phyloP scores from a whole-genome alignment of 2,888 invertebrate species.

The Eudasyphora cyanicolor region DNA sequence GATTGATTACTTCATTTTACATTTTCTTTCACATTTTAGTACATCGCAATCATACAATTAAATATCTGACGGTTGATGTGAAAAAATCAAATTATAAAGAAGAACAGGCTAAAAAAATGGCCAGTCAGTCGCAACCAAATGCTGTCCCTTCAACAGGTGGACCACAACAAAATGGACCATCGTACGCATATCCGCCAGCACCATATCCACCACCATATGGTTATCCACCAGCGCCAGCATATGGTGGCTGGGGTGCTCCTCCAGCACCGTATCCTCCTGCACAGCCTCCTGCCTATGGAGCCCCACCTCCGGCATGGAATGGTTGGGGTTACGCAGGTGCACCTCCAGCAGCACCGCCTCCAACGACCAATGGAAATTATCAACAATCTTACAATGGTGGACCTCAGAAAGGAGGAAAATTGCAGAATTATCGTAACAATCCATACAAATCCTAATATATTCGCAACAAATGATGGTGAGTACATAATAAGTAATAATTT shows the following conservation, averaged over 20 bases:
- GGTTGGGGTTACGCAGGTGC: slow-evolving; percentile 69
- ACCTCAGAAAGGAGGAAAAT: slow-evolving; percentile 87
- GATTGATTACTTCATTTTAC: not conserved
- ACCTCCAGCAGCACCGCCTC: slow-evolving; percentile 60
- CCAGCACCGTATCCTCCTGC: slow-evolving; percentile 69
- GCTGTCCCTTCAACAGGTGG: slow-evolving; percentile 3
- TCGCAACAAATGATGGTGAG: not conserved
- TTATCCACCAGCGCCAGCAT: slow-evolving; percentile 72
- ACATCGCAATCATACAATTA: slow-evolving; percentile 74
- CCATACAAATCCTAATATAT: slow-evolving; percentile 77
- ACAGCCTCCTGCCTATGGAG: slow-evolving; percentile 69
- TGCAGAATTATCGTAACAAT: slow-evolving; percentile 86
- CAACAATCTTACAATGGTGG: slow-evolving; percentile 91
- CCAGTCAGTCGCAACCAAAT: slow-evolving; percentile 59
- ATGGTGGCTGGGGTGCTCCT: slow-evolving; percentile 70
- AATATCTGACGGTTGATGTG: slow-evolving; percentile 73
- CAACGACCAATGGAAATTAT: slow-evolving; percentile 81
- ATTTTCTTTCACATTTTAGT: slow-evolving; percentile 64
- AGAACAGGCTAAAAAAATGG: slow-evolving; percentile 67
- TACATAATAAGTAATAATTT: not conserved
- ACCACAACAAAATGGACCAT: slow-evolving; percentile 43
- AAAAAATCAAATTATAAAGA: slow-evolving; percentile 76
- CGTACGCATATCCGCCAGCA: slow-evolving; percentile 55
- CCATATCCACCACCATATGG: slow-evolving; percentile 69
- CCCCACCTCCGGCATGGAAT: slow-evolving; percentile 64